A percentile compares a stretch with the other conserved stretches of the same genome.
Conservation (phyloP, 2,888 invertebrate genomes). For the Cabera pusaria region DNA sequence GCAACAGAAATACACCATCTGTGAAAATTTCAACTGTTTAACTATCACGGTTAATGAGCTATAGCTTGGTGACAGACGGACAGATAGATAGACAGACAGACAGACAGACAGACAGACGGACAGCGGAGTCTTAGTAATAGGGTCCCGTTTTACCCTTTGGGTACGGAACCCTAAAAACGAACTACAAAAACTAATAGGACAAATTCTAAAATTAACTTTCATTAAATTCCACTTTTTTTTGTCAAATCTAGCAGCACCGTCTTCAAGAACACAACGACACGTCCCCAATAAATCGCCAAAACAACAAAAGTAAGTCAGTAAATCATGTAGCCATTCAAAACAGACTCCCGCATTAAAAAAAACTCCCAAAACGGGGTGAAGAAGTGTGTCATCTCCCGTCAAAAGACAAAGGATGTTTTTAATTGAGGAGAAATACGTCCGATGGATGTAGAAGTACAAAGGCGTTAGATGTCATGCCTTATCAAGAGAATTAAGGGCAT, state of each 20-base stretch:
- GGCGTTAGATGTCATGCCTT: constrained; percentile 78
- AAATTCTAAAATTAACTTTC: background rate
- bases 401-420: constrained; percentile 70
- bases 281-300: constrained; percentile 67
- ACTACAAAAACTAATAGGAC: constrained; percentile 6
- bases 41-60: no score
- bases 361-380: constrained; percentile 40
- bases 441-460: constrained; percentile 54
- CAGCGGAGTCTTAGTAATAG: no score
- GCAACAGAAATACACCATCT: no score
- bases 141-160: no score
- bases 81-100: no score
- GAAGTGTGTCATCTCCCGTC: constrained; percentile 73
- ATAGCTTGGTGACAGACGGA: no score
- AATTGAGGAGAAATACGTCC: constrained; percentile 71
- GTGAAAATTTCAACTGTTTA: no score
- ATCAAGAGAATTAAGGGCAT: constrained; percentile 80
- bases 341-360: constrained; percentile 56
- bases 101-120: no score
- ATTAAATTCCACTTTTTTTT: constrained; percentile 38
- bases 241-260: constrained; percentile 45
- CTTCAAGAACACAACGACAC: constrained; percentile 48
- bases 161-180: no score
- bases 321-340: constrained; percentile 78
- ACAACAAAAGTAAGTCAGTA: constrained; percentile 65